A percentile compares a stretch with the other conserved stretches of the same genome.
Evolutionary conservation across 2,113 vertebrate species (phyloP).

Genomic region (Orthonyx spaldingii): DNA sequence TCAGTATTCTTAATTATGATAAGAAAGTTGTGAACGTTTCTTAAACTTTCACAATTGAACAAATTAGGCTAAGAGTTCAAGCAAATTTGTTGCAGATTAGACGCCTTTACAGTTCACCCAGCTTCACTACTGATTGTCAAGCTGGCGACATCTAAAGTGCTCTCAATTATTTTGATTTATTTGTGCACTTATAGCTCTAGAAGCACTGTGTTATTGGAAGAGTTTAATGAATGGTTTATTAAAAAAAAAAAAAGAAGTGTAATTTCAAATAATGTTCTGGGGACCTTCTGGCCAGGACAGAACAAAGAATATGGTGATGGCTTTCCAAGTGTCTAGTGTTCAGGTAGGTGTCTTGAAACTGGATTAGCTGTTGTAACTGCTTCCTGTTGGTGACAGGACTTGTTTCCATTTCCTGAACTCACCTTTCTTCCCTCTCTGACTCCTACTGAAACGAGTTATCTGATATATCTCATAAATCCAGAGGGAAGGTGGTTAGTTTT

Average conservation of each 20-base stretch:
- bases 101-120: neutral
- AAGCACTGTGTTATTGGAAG: neutral
- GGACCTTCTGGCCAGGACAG: neutral
- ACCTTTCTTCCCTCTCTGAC: neutral
- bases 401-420: neutral
- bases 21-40: neutral
- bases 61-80: neutral
- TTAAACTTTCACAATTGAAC: neutral
- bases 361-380: neutral
- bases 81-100: neutral
- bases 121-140: neutral
- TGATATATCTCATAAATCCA: neutral
- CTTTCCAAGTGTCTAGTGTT: neutral
- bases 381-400: neutral
- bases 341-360: neutral
- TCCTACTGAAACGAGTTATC: neutral
- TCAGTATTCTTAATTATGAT: neutral
- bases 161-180: neutral
- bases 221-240: neutral
- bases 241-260: neutral
- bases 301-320: neutral
- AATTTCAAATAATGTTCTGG: neutral
- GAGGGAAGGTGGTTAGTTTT: neutral
- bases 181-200: neutral
- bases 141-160: neutral